Evolutionary conservation across 2,888 invertebrate species (phyloP).

Genomic region (Andricus curvator): DNA sequence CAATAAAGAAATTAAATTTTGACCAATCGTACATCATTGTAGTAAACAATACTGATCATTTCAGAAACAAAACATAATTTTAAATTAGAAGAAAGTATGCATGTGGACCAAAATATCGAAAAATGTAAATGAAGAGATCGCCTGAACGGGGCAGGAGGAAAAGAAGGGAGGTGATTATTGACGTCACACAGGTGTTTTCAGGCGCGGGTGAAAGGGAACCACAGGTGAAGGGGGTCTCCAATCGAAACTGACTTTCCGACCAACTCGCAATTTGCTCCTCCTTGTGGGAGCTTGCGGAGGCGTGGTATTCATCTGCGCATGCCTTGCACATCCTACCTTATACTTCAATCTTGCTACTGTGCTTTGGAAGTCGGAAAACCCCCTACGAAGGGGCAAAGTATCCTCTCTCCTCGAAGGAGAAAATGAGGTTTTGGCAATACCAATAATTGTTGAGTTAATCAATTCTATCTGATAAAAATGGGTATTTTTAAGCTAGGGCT

Average conservation of each 20-base stretch:
- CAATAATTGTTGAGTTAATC: too few species aligned
- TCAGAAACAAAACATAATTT: neutral
- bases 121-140: neutral
- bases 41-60: too few species aligned
- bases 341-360: neutral
- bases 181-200: constrained; percentile 74
- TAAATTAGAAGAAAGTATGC: neutral
- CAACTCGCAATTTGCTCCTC: constrained; percentile 71
- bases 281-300: constrained; percentile 71
- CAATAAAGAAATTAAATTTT: too few species aligned
- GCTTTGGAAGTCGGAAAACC: neutral
- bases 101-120: neutral
- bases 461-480: too few species aligned
- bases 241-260: constrained; percentile 68
- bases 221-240: constrained; percentile 74
- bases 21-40: too few species aligned
- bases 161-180: constrained; percentile 63
- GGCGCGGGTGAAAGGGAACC: constrained; percentile 54
- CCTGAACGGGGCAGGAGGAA: constrained; percentile 43
- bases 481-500: too few species aligned
- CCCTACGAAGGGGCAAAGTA: constrained; percentile 1
- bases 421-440: too few species aligned
- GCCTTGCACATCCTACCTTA: constrained; percentile 64
- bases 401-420: neutral
- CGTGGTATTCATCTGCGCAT: constrained; percentile 73